These are phyloP conservation scores for Drepana falcataria DNA, from an alignment of 2,888 invertebrate species.

Conservation along the genomic window DNA sequence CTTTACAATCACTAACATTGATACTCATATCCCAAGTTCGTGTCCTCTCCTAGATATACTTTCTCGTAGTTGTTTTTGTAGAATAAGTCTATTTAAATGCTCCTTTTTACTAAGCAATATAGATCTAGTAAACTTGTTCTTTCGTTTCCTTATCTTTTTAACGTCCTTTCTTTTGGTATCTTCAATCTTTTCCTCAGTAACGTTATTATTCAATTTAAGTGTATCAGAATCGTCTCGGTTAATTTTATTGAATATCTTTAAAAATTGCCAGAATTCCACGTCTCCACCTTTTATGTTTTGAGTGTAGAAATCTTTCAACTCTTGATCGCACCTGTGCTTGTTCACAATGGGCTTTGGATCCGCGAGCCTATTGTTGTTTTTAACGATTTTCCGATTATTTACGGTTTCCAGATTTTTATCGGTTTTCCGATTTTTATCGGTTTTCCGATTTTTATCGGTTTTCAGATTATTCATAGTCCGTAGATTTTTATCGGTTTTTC, in stretches of 20 bases:
- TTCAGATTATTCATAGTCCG: too few species aligned
- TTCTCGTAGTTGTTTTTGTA: constrained; percentile 28
- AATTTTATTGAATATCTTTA: constrained; percentile 64
- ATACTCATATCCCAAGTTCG: too few species aligned
- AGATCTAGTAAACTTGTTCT: constrained; percentile 18
- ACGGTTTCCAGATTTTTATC: too few species aligned
- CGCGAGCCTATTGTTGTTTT: constrained; percentile 22
- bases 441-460: too few species aligned
- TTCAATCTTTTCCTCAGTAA: too few species aligned
- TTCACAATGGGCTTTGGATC: constrained; percentile 49
- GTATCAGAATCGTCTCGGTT: constrained; percentile 52
- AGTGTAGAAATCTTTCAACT: constrained; percentile 53
- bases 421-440: too few species aligned
- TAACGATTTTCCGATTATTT: too few species aligned
- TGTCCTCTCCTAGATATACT: constrained; percentile 9
- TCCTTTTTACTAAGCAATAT: constrained; percentile 40
- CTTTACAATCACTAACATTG: too few species aligned
- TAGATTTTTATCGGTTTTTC: not conserved
- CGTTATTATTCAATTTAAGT: constrained; percentile 16
- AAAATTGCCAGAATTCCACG: constrained; percentile 65
- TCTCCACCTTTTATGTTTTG: constrained; percentile 55
- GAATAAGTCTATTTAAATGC: constrained; percentile 24
- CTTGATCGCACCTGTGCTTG: constrained; percentile 57
- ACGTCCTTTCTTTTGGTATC: too few species aligned
- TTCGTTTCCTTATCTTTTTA: too few species aligned